phyloP scores from a whole-genome alignment of 2,888 invertebrate species.

The Ectropis crepuscularia region DNA sequence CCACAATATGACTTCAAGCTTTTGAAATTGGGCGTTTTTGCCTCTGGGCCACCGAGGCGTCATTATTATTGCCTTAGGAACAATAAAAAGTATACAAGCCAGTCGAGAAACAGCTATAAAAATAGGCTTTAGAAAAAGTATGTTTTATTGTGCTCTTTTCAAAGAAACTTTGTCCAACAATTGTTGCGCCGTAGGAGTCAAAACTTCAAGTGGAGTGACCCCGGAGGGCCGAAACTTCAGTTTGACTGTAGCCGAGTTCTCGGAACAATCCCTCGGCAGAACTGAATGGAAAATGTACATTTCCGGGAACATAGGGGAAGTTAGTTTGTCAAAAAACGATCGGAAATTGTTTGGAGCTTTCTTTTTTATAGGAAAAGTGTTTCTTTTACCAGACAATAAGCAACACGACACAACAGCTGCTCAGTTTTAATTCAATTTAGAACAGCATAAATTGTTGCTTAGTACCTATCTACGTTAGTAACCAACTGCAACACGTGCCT shows the following conservation, averaged over 20 bases:
- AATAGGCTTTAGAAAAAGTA: neutral
- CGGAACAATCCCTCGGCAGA: constrained; percentile 12
- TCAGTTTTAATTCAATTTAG: too few relatives aligned
- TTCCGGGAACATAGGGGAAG: constrained; percentile 1
- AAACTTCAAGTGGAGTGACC: constrained; percentile 16
- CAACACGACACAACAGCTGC: too few relatives aligned
- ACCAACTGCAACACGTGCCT: too few relatives aligned
- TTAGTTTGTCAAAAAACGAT: constrained; percentile 3
- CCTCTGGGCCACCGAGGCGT: too few relatives aligned
- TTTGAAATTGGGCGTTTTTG: too few relatives aligned
- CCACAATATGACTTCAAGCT: too few relatives aligned
- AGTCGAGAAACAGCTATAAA: too few relatives aligned
- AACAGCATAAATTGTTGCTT: too few relatives aligned
- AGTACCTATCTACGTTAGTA: too few relatives aligned
- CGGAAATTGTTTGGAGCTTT: neutral
- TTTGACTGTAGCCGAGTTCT: constrained; percentile 21
- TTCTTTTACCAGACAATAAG: neutral
- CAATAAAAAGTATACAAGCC: too few relatives aligned
- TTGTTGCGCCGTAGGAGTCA: constrained; percentile 10
- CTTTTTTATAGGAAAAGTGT: neutral
- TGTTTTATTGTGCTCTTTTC: constrained; percentile 5
- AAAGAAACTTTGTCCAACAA: constrained; percentile 3
- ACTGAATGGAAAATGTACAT: constrained; percentile 22
- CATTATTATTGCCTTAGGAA: too few relatives aligned
- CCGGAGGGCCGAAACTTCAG: constrained; percentile 15